Conservation (phyloP, 2,888 invertebrate species). For the Epinotia bilunana region DNA sequence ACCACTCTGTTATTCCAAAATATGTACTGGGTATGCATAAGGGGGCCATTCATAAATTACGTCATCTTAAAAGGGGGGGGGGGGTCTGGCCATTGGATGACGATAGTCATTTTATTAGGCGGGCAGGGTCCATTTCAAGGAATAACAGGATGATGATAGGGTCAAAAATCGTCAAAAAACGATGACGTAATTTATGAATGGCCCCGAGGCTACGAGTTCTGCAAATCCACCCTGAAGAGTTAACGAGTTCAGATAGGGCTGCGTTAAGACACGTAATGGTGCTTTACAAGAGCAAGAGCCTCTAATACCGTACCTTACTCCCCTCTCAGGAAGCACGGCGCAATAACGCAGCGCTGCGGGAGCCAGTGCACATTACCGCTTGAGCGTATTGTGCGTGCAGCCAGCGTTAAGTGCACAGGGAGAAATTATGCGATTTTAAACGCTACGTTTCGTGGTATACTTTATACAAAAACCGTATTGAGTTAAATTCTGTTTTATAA, state of each 20-base stretch:
- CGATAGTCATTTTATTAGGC: too few species aligned
- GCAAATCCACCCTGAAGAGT: neutral
- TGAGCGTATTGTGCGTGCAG: constrained; percentile 35
- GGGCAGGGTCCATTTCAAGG: too few species aligned
- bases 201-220: neutral
- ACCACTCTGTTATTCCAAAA: neutral
- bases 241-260: constrained; percentile 9
- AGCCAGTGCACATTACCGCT: constrained; percentile 1
- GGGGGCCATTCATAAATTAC: too few species aligned
- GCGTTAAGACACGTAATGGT: constrained; percentile 23
- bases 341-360: constrained; percentile 8
- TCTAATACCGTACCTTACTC: constrained; percentile 12
- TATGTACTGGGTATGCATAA: neutral
- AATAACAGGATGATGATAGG: too few species aligned
- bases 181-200: too few species aligned
- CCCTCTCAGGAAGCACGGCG: constrained; percentile 19
- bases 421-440: neutral
- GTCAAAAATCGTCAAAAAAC: too few species aligned
- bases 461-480: too few species aligned
- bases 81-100: too few species aligned
- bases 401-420: neutral
- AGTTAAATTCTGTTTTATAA: neutral
- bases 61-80: too few species aligned
- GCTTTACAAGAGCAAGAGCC: constrained; percentile 18
- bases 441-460: neutral